These are phyloP conservation scores for Psilopogon haemacephalus DNA, from an alignment of 2,113 vertebrate species.

Conservation along the genomic window DNA sequence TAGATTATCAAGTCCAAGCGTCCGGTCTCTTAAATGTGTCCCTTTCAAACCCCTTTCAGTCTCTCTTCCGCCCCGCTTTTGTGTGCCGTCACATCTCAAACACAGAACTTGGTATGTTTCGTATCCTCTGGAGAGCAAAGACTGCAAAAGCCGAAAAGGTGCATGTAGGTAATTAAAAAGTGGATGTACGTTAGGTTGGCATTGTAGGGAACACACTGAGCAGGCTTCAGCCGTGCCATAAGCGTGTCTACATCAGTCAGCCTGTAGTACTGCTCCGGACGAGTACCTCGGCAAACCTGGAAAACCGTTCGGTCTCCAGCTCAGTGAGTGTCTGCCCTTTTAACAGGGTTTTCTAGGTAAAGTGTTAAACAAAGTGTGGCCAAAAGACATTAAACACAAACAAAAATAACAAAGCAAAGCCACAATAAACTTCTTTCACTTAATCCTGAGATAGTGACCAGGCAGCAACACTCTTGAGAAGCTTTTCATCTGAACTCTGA, in stretches of 20 bases:
- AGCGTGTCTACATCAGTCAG: not conserved
- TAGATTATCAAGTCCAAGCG: not conserved
- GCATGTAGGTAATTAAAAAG: not conserved
- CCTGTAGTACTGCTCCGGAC: accelerated
- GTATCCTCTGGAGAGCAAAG: not conserved
- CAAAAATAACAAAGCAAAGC: no score
- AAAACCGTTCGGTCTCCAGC: not conserved
- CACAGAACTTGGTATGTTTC: not conserved
- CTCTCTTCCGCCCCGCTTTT: not conserved
- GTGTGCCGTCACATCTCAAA: not conserved
- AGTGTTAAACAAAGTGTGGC: not conserved
- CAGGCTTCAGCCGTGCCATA: not conserved
- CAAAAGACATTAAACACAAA: not conserved
- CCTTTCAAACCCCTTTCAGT: not conserved
- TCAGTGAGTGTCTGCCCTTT: not conserved
- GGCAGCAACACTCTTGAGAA: not conserved
- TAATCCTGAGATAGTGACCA: not conserved
- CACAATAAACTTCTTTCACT: not conserved
- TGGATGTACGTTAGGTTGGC: not conserved
- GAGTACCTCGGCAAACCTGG: not conserved
- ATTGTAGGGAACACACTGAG: not conserved
- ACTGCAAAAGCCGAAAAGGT: not conserved
- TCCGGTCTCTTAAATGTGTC: not conserved
- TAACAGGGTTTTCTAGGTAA: not conserved
- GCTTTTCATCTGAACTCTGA: not conserved